These are phyloP conservation scores for Montifringilla adamsi DNA, from an alignment of 2,113 vertebrate genomes.

Conservation along the genomic window DNA sequence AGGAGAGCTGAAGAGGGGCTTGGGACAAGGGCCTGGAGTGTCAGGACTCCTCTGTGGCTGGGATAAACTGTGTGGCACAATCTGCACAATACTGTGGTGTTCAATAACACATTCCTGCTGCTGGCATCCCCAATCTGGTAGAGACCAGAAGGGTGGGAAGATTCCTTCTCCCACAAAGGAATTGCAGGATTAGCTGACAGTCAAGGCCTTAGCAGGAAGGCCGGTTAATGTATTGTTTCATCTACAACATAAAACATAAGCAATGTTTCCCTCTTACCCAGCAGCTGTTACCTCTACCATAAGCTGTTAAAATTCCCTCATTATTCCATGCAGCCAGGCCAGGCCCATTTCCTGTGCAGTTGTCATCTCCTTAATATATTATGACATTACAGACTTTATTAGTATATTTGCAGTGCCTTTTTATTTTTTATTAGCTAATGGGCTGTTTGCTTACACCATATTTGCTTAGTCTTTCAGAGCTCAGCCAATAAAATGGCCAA, in stretches of 20 bases:
- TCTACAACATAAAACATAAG: background rate
- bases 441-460: conserved; percentile 30
- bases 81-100: background rate
- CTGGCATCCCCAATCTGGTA: background rate
- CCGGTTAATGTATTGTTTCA: background rate
- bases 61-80: background rate
- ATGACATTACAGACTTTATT: conserved; percentile 66
- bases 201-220: conserved; percentile 10
- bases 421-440: conserved; percentile 68
- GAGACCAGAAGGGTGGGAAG: background rate
- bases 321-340: conserved; percentile 22
- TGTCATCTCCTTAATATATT: conserved; percentile 59
- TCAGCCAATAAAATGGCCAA: conserved; percentile 61
- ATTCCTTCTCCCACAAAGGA: background rate
- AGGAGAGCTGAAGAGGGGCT: background rate
- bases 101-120: background rate
- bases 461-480: conserved; percentile 58
- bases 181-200: conserved; percentile 17
- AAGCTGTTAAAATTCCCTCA: conserved; percentile 5
- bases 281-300: conserved; percentile 48
- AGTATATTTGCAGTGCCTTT: conserved; percentile 61
- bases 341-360: conserved; percentile 52
- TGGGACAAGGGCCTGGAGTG: background rate
- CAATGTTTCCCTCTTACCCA: conserved; percentile 5
- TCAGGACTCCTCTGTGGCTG: background rate